Base-by-base conservation (phyloP, 1,140 invertebrate genomes). In the Drosophila cardini region DNA sequence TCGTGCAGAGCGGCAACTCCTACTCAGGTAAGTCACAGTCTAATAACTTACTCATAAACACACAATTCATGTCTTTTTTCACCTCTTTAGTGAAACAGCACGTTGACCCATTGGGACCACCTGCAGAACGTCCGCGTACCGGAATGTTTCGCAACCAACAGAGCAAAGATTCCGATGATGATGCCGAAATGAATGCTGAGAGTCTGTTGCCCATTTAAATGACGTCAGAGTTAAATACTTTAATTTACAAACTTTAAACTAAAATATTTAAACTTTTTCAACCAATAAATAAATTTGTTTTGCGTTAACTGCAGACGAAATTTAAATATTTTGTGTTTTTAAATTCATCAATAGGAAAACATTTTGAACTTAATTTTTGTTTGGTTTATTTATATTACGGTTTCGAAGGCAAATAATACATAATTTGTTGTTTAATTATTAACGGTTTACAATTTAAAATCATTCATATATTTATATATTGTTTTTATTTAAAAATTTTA, bases 81-180 rank as follows among this genome's bases (percentile, higher is more conserved):
- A 26, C 2, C 3, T 3, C 63, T 40, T 46, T 48, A 89, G 61
- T 90, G 1, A 72, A 73, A 45, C 58, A 78, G 32, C 97, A 97
- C 87, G 91, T 92, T 8, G 96, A 98, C 93, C 96, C 96, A 1
- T 90, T 97, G 42, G 96, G 96, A 11, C 96, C 96, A 0, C 92
- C 94, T 32, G 94, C 95, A 64, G 93, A 94, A 58, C 93, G 97
- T 64, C 97, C 97, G 1, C 96, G 96, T 91, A 98, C 97, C 5
- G 91, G 91, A 11, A 95, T 95, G 36, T 93, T 93, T 32, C 94
- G 94, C 34, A 94, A 94, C 86, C 93, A 93, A 58, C 82, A 93
- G 32, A 92, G 93, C 74, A 96, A 96, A 57, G 96, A 97, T 62
- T 96, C 97, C 73, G 97, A 97, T 10, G 96, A 96, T 18, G 96